Conservation (phyloP, 1,140 invertebrate genomes). For the Drosophila navojoa region DNA sequence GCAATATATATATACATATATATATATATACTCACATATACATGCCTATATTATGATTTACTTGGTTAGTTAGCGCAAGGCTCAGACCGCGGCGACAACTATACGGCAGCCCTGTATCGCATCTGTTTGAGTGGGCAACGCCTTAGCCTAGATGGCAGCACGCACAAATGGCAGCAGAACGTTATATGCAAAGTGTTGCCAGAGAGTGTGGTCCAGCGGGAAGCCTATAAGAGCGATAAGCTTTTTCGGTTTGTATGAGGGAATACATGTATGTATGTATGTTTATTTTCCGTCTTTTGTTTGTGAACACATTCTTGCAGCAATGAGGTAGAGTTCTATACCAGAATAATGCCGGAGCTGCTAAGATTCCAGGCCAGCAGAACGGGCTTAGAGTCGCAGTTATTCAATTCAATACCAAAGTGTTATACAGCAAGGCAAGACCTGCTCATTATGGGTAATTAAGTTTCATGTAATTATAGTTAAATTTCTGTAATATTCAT, state of each 20-base stretch:
- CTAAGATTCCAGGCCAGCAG: constrained; percentile 85
- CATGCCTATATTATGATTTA: not conserved
- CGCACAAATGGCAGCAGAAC: constrained; percentile 85
- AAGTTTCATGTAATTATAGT: constrained; percentile 36
- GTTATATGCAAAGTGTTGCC: constrained; percentile 90
- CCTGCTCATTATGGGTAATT: constrained; percentile 86
- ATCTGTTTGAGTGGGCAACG: constrained; percentile 86
- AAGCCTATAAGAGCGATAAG: constrained; percentile 88
- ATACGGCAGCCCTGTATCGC: constrained; percentile 89
- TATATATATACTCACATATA: too few relatives aligned
- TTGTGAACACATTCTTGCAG: constrained; percentile 57
- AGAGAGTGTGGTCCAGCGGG: constrained; percentile 86
- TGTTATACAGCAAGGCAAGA: constrained; percentile 87
- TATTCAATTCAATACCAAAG: constrained; percentile 87
- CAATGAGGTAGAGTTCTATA: constrained; percentile 90
- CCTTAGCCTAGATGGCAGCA: constrained; percentile 77
- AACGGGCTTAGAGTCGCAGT: constrained; percentile 59
- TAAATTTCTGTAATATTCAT: constrained; percentile 63
- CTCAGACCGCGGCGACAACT: constrained; percentile 89
- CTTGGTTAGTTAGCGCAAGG: constrained; percentile 86
- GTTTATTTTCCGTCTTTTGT: not conserved
- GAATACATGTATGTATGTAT: not conserved
- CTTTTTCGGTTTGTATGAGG: constrained; percentile 84
- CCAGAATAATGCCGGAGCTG: constrained; percentile 87
- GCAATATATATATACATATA: too few relatives aligned